Percentiles rank a stretch among this genome's conserved stretches.
Conservation (phyloP, 2,113 vertebrate genomes). For the Actenoides hombroni region DNA sequence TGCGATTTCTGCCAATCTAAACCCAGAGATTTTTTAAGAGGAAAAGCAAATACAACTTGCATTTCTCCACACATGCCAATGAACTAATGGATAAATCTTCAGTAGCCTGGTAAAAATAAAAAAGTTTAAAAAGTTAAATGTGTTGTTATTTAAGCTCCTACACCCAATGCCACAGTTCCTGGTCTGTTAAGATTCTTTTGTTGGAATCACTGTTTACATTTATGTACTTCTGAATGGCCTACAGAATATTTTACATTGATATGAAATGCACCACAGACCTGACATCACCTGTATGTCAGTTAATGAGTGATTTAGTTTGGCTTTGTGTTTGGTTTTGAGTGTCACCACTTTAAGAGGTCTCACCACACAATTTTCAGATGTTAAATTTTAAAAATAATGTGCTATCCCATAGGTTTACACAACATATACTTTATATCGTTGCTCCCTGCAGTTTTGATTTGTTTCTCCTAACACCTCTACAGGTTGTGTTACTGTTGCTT, state of each 20-base stretch:
- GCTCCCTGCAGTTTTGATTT: background rate
- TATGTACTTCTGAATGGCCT: background rate
- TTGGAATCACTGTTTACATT: background rate
- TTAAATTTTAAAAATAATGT: background rate
- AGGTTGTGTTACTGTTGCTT: background rate
- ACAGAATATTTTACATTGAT: background rate
- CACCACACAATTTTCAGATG: background rate
- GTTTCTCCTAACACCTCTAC: conserved; percentile 2
- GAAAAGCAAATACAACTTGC: background rate
- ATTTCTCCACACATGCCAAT: background rate
- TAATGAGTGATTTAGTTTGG: background rate
- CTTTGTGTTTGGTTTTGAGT: background rate
- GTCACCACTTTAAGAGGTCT: background rate
- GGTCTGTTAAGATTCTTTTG: background rate
- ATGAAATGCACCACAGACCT: background rate
- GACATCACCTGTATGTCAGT: background rate
- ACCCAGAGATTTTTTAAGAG: background rate
- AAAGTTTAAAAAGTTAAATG: background rate
- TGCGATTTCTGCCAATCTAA: conserved; percentile 94
- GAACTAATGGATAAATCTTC: background rate
- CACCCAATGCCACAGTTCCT: background rate
- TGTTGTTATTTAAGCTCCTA: background rate
- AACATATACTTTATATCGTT: background rate
- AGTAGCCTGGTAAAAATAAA: background rate
- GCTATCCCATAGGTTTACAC: background rate